Conservation (phyloP, 2,888 invertebrate species). For the Diarsia brunnea region DNA sequence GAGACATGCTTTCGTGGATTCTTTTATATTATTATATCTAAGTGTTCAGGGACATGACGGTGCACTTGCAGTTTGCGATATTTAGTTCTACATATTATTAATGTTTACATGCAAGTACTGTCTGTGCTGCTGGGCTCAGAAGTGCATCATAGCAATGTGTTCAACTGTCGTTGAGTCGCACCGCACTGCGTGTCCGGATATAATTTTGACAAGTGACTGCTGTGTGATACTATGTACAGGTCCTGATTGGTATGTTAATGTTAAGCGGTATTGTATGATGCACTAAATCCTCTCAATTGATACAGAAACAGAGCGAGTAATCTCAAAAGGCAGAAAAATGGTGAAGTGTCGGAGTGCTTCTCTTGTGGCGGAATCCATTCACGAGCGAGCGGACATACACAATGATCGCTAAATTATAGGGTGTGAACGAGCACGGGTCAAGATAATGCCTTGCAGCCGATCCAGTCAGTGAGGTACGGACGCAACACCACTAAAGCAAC, state of each 20-base stretch:
- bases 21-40: slow-evolving; percentile 78
- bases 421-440: slow-evolving; percentile 89
- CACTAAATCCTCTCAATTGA: slow-evolving; percentile 85
- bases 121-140: slow-evolving; percentile 87
- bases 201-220: slow-evolving; percentile 66
- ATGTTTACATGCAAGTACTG: slow-evolving; percentile 86
- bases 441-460: slow-evolving; percentile 89
- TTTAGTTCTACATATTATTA: slow-evolving; percentile 84
- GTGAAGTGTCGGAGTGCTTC: slow-evolving; percentile 87
- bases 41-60: slow-evolving; percentile 85
- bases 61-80: slow-evolving; percentile 88
- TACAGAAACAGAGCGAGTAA: slow-evolving; percentile 84
- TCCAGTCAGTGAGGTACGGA: slow-evolving; percentile 90
- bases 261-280: slow-evolving; percentile 86
- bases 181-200: slow-evolving; percentile 67
- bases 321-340: slow-evolving; percentile 88
- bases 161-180: slow-evolving; percentile 73
- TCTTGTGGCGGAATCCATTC: slow-evolving; percentile 86
- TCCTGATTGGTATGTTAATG: slow-evolving; percentile 68
- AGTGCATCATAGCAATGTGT: slow-evolving; percentile 89
- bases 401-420: slow-evolving; percentile 88
- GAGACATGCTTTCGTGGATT: slow-evolving; percentile 91
- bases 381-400: slow-evolving; percentile 90
- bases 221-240: slow-evolving; percentile 60
- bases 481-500: slow-evolving; percentile 91